phyloP scores from a whole-genome alignment of 1,140 invertebrate species.

The Scaptodrosophila lebanonensis region DNA sequence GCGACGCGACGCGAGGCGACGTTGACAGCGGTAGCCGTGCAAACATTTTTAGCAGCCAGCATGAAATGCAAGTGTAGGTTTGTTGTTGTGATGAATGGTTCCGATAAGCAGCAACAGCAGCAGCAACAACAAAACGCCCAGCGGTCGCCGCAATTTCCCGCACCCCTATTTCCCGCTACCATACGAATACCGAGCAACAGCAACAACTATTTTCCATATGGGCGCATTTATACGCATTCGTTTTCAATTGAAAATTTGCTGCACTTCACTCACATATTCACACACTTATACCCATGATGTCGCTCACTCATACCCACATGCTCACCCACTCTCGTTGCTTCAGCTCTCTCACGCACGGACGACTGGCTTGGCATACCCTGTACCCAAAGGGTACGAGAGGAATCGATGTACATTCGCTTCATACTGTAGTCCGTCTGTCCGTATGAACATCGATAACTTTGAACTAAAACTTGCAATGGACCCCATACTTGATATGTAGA shows the following conservation, averaged over 20 bases:
- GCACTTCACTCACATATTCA: no score
- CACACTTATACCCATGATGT: background rate
- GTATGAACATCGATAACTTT: no score
- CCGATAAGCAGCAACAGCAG: conserved; percentile 36
- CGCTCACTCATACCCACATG: conserved; percentile 8
- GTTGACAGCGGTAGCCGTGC: background rate
- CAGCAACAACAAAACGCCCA: conserved; percentile 4
- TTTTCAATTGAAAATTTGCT: conserved; percentile 61
- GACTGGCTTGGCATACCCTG: no score
- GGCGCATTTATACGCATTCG: conserved; percentile 66
- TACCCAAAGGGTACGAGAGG: no score
- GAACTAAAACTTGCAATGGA: no score
- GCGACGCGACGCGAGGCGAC: conserved; percentile 25
- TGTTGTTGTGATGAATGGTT: conserved; percentile 34
- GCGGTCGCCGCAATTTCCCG: conserved; percentile 39
- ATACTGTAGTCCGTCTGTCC: no score
- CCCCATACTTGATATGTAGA: no score
- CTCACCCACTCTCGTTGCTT: conserved; percentile 16
- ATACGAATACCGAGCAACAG: background rate
- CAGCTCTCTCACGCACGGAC: background rate
- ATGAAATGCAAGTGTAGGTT: conserved; percentile 48
- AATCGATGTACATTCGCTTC: no score
- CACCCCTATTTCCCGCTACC: conserved; percentile 18
- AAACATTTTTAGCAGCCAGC: conserved; percentile 25
- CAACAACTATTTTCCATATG: conserved; percentile 56